Base-by-base conservation (phyloP, 2,113 vertebrate species). In the Murina feae region DNA sequence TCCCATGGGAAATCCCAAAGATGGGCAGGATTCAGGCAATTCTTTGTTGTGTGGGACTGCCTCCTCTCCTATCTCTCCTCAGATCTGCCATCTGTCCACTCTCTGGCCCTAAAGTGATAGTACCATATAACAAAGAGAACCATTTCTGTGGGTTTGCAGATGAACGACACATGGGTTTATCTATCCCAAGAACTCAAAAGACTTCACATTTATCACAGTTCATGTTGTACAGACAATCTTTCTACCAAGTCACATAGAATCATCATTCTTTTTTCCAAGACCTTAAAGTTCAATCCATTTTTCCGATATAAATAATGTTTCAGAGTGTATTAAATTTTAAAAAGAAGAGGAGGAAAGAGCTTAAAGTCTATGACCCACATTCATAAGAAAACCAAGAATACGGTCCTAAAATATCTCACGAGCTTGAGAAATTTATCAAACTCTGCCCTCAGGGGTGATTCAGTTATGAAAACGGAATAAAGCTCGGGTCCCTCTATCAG, bases 221-320 rank as follows among this genome's bases (percentile, higher is more conserved):
- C 66, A 55, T 49, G n/a, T 20, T 44, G 20, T 32, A 71, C 30
- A 55, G 78, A 72, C 20, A 79, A 47, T 75, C 78, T 18, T 85
- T 87, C 42, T 68, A 74, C 16, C 87, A 84, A 81, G 35, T 91
- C 69, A 9, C n/a, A 89, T 0, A 78, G 20, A 86, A 2, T 53
- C n/a, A 72, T 3, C 72, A 75, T 23, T 90, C 58, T 76, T 86
- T 78, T 32, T 79, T 53, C 35, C 5, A 86, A 79, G 44, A 16
- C 68, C 23, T 89, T 78, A 32, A 74, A 72, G 49, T 47, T 39
- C 13, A 87, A 83, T 65, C 58, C 13, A 55, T 25, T 53, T 75
- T 65, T 89, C 85, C 25, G 53, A 74, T 78, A 91, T n/a, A 79
- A 93, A 86, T 63, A 88, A 80, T 9, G 12, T 63, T 83, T 94